A percentile compares a stretch with the other conserved stretches of the same genome.
phyloP scores from a whole-genome alignment of 2,113 vertebrate species.

The Bambusicola thoracicus region DNA sequence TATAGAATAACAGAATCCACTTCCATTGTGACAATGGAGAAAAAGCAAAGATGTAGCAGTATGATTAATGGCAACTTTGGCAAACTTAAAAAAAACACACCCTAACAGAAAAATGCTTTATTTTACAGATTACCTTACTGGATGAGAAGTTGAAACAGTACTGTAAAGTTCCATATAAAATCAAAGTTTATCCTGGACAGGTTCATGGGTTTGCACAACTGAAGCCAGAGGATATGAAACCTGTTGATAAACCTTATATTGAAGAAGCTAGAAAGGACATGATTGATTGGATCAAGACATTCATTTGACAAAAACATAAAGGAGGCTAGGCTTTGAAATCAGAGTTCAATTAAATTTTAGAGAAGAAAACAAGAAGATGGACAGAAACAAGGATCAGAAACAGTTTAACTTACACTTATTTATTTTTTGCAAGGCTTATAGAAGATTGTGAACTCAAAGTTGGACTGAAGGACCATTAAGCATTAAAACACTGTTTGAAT shows the following conservation, averaged over 20 bases:
- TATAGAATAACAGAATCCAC: not conserved
- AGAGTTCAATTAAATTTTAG: not conserved
- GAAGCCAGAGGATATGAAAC: conserved; percentile 87
- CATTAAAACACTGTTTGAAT: conserved; percentile 3
- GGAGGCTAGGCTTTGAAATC: not conserved
- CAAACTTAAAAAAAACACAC: not conserved
- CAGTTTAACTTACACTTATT: conserved; percentile 17
- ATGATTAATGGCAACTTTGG: not conserved
- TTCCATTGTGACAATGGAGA: not conserved
- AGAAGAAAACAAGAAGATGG: not conserved
- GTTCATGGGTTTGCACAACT: conserved; percentile 93
- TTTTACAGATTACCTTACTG: conserved; percentile 79
- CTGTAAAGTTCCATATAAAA: conserved; percentile 84
- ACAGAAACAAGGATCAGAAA: not conserved
- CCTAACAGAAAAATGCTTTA: not conserved
- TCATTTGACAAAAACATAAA: conserved; percentile 73
- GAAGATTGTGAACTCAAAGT: not conserved
- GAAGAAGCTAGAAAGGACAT: conserved; percentile 89
- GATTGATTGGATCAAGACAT: conserved; percentile 88
- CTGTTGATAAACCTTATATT: conserved; percentile 82
- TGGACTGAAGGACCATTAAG: not conserved
- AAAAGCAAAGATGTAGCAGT: not conserved
- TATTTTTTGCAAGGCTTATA: not conserved
- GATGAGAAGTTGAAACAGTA: conserved; percentile 85
- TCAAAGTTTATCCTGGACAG: conserved; percentile 92